Evolutionary conservation across 1,140 invertebrate genomes (phyloP), one percentile per base, ranked within the genome.

Genomic region (Lepidurus packardi): DNA sequence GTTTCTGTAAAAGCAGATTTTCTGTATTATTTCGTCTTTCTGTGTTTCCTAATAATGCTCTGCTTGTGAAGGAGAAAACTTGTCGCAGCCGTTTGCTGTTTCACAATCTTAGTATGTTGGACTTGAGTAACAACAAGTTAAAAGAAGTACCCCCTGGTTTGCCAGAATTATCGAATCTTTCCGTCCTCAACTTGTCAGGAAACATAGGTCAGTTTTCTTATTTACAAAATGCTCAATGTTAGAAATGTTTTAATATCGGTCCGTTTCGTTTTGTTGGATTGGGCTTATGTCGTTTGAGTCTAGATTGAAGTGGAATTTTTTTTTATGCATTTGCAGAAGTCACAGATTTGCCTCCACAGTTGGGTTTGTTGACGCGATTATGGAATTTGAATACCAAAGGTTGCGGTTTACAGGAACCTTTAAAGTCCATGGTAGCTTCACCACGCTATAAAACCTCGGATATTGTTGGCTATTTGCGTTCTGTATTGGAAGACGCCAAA

Each of bases 391-490:
- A 97, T 84, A 94, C 96, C 8, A 89, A 91, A 78, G 94, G 94
- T 0, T 99, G 97, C 84, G 90, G 90, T 76, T 86, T 95, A 44
- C 93, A 92, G 84, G 96, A 95, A 84, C 96, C 94, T 4, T 86
- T 99, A 10, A 92, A 93, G 80, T 93, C 93, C 0, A 95, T 99
- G 91, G 93, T 98, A 45, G 92, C 93, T 41, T 93, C 91, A 75
- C 96, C 96, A 82, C 94, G 95, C 78, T 95, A 94, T 83, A 97
- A 97, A 86, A 98, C 96, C 7, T 95, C 95, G 90, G 97, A 99
- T 84, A 93, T 99, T 47, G 91, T 99, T 45, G 95, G 95, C 0
- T 98, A 98, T 86, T 88, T 99, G 1, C 96, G 97, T 84, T 93
- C 91, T 42, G 91, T 95, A 74, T 85, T 95, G 74, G 92, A 95